Conservation (phyloP, 2,888 invertebrate genomes). For the Cosmia pyralina region DNA sequence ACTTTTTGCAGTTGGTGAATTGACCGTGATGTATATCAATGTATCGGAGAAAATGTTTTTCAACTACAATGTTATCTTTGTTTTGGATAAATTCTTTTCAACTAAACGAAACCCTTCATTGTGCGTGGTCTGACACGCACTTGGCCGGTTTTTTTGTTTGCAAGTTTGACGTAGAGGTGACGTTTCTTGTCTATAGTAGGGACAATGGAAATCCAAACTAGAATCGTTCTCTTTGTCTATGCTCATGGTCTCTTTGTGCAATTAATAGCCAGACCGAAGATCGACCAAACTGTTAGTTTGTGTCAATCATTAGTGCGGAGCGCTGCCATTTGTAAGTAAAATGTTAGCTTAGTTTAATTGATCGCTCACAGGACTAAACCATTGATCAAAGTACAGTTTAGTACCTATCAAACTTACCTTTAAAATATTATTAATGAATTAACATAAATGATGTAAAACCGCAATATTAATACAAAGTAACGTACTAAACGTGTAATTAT, state of each 20-base stretch:
- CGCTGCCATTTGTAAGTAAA: conserved; percentile 30
- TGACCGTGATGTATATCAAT: no score
- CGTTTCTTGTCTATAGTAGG: conserved; percentile 8
- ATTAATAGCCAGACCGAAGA: conserved; percentile 41
- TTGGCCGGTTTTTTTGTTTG: no score
- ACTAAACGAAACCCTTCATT: no score
- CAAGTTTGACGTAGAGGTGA: conserved; percentile 11
- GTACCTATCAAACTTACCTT: background rate
- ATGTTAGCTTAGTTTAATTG: conserved; percentile 23
- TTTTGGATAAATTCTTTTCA: no score
- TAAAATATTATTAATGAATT: background rate
- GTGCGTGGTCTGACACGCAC: no score
- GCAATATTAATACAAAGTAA: background rate
- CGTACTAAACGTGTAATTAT: background rate
- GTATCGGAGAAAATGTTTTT: no score
- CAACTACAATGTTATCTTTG: no score
- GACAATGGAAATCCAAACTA: background rate
- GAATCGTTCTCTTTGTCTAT: conserved; percentile 18
- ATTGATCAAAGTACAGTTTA: conserved; percentile 5
- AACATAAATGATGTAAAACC: background rate
- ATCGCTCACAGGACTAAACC: conserved; percentile 1
- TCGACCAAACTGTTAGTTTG: conserved; percentile 29
- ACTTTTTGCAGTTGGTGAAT: no score
- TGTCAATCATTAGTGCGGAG: conserved; percentile 19
- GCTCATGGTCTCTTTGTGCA: conserved; percentile 33